phyloP scores from a whole-genome alignment of 92 coral and sea anemone species.

The Desmophyllum pertusum region DNA sequence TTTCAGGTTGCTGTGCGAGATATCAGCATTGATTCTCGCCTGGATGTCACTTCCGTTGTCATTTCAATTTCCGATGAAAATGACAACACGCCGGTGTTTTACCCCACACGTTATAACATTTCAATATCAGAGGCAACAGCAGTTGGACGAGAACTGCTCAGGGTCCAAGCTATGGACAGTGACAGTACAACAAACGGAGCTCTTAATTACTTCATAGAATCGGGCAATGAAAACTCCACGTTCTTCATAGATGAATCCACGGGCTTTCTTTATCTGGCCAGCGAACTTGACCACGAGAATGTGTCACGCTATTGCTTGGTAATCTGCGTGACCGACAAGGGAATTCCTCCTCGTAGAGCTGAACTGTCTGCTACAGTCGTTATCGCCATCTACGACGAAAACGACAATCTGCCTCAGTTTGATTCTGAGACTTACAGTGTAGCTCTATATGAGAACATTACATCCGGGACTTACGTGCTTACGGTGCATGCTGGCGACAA shows the following conservation, averaged over 20 bases:
- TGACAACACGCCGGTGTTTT: conserved; percentile 60
- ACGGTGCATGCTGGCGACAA: conserved; percentile 51
- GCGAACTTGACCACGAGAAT: conserved; percentile 32
- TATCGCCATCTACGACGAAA: conserved; percentile 42
- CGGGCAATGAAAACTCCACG: conserved; percentile 49
- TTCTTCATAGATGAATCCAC: conserved; percentile 36
- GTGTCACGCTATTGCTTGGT: conserved; percentile 22
- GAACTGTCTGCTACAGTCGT: conserved; percentile 29
- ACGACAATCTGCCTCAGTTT: conserved; percentile 53
- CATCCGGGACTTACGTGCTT: conserved; percentile 40
- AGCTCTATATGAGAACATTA: conserved; percentile 47
- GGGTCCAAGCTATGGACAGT: conserved; percentile 40
- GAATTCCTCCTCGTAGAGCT: conserved; percentile 47
- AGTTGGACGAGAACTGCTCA: conserved; percentile 32
- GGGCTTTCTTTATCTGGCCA: conserved; percentile 45
- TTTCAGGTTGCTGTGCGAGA: conserved; percentile 63
- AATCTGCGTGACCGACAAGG: conserved; percentile 51
- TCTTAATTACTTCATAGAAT: conserved; percentile 30
- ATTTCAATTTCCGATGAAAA: conserved; percentile 51
- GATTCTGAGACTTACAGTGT: conserved; percentile 37
- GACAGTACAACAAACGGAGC: conserved; percentile 56
- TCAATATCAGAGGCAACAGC: conserved; percentile 48
- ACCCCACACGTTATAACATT: conserved; percentile 35
- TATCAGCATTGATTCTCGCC: conserved; percentile 12
- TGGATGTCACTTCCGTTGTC: conserved; percentile 44